phyloP scores from a whole-genome alignment of 2,113 vertebrate genomes.

The Manacus vitellinus region DNA sequence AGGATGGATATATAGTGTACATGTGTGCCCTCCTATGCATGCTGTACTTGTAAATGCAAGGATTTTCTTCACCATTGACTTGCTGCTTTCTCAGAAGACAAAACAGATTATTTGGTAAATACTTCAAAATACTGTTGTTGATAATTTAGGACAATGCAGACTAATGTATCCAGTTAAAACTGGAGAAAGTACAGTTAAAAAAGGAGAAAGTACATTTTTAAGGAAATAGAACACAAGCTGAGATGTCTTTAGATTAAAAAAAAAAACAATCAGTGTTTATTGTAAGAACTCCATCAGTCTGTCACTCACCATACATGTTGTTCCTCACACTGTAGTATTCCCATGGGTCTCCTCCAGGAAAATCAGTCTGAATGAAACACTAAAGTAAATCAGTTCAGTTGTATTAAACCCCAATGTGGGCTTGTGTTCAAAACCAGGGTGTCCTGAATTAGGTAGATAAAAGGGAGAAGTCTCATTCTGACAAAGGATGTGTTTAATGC shows the following conservation, averaged over 20 bases:
- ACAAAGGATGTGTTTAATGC: not conserved
- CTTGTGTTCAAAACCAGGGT: not conserved
- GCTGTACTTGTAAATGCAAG: not conserved
- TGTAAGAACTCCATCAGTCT: not conserved
- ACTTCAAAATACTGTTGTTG: not conserved
- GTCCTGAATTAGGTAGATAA: not conserved
- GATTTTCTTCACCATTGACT: not conserved
- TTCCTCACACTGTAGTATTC: not conserved
- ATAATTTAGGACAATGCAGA: not conserved
- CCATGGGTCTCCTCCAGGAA: not conserved
- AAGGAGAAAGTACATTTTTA: not conserved
- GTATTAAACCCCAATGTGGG: not conserved
- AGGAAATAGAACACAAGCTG: not conserved
- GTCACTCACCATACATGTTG: not conserved
- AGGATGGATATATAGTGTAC: not conserved
- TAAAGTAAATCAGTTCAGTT: not conserved
- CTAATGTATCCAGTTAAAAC: not conserved
- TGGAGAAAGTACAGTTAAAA: fast-evolving
- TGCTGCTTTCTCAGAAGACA: not conserved
- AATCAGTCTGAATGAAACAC: not conserved
- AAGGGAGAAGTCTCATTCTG: not conserved
- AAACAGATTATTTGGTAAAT: not conserved
- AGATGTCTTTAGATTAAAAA: not conserved
- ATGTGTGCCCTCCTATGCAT: not conserved
- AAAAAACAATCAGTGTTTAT: not conserved